Percentiles rank a stretch among this genome's conserved stretches.
These are phyloP conservation scores for Discoglossus pictus DNA, from an alignment of 2,797 vertebrate species.

Conservation along the genomic window DNA sequence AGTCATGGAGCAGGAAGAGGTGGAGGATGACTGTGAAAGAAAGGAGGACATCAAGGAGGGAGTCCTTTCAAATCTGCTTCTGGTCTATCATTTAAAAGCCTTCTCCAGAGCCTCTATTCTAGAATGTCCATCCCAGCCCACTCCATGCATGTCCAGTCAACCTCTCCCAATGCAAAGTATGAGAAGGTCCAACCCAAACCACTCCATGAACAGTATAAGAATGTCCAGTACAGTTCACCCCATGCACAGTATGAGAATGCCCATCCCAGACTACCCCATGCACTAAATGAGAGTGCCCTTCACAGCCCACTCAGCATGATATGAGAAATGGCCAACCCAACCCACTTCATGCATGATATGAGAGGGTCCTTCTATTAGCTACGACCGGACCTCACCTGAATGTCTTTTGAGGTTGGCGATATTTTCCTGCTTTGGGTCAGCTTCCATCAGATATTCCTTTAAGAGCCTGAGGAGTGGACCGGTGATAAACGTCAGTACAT, in stretches of 20 bases:
- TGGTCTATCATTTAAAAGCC: neutral
- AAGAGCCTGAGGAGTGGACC: neutral
- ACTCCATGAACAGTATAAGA: neutral
- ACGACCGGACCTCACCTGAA: constrained; percentile 14
- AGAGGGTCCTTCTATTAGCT: neutral
- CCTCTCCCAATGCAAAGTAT: neutral
- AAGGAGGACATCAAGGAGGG: neutral
- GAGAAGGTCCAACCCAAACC: neutral
- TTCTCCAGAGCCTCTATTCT: neutral
- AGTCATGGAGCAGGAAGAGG: constrained; percentile 82
- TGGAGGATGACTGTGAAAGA: constrained; percentile 74
- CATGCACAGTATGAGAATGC: neutral
- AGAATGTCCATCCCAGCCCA: too few relatives aligned
- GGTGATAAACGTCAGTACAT: neutral
- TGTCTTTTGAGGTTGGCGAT: constrained; percentile 10
- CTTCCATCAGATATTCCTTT: constrained; percentile 7
- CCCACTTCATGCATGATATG: neutral
- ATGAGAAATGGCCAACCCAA: neutral
- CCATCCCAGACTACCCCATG: neutral
- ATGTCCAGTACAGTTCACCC: neutral
- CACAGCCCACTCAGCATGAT: neutral
- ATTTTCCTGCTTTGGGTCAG: constrained; percentile 12
- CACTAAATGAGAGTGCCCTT: neutral
- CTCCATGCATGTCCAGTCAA: neutral
- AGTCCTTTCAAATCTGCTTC: neutral